Base-by-base conservation (phyloP, 2,888 invertebrate genomes). In the Eupeodes luniger region DNA sequence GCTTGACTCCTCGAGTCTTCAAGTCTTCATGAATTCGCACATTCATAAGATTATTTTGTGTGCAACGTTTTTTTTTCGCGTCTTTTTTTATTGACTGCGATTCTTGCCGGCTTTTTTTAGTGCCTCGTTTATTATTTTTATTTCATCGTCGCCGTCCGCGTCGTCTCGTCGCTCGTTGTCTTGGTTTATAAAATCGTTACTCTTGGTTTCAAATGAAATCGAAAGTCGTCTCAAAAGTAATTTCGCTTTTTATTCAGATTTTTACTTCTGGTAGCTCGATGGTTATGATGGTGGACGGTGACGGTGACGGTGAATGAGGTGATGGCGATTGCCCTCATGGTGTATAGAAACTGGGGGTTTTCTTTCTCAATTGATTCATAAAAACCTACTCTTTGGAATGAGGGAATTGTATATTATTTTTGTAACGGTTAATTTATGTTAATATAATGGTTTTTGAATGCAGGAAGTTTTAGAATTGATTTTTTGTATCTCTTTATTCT, bases 141-240 rank as follows among this genome's bases (percentile, higher is more conserved):
- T n/a, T 36, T 51, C 7, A 27, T 27, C 27, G 27, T 27, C 27
- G 27, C 27, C 27, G 27, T 27, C 27, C 27, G 27, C 27, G 27
- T 27, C 27, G 19, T 19, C 19, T 19, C 19, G 27, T 27, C 27
- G 27, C 27, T 27, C 27, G 27, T 27, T 27, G 2, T 66, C 70
- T 53, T 27, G 36, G 27, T 57, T 53, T 27, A 27, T 27, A 27
- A 27, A 27, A 27, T 27, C 27, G 27, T 40, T 27, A 88, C 88
- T 85, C 82, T 81, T 82, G 83, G 80, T 87, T 87, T 87, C 86
- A 80, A 66, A 83, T 83, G 88, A 88, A 88, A 88, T 53, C 85
- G 85, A 88, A 88, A 88, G 88, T 88, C 70, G 88, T 88, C 70
- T 51, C 7, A 72, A 84, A 85, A 64, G 53, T 75, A 77, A 85